These are phyloP conservation scores for Gallinago solitaria DNA, from an alignment of 2,797 vertebrate genomes.

Conservation along the genomic window DNA sequence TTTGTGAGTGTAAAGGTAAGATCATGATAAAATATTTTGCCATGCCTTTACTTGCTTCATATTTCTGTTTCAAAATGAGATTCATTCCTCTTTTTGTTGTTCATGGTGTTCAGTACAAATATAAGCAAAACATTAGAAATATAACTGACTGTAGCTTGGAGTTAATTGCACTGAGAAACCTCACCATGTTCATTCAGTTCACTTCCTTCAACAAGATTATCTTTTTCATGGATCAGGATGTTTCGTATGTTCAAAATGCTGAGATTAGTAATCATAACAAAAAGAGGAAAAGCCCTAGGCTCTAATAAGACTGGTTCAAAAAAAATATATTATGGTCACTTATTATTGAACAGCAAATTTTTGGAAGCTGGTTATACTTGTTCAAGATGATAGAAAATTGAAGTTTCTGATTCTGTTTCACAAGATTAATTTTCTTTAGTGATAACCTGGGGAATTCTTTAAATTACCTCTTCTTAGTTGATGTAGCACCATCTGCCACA, in stretches of 20 bases:
- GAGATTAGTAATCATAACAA: background rate
- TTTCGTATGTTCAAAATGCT: background rate
- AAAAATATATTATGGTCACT: background rate
- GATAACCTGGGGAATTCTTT: constrained; percentile 67
- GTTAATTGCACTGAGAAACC: background rate
- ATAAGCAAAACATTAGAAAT: background rate
- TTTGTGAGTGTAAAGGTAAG: background rate
- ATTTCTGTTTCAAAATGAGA: background rate
- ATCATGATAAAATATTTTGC: background rate
- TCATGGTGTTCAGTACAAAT: background rate
- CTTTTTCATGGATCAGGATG: background rate
- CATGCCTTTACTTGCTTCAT: background rate
- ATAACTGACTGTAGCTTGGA: background rate
- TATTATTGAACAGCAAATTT: background rate
- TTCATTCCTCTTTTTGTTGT: background rate
- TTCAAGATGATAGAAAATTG: constrained; percentile 33
- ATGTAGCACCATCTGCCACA: constrained; percentile 69
- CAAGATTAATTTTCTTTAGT: constrained; percentile 51
- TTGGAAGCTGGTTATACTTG: constrained; percentile 1
- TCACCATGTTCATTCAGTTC: background rate
- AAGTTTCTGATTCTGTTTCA: constrained; percentile 37
- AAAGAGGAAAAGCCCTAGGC: background rate
- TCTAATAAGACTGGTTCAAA: background rate
- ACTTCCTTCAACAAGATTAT: background rate
- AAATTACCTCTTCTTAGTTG: constrained; percentile 62